Evolutionary conservation across 2,888 invertebrate genomes (phyloP), one percentile per base, ranked within the genome.

Genomic region (Metacarcinus magister): DNA sequence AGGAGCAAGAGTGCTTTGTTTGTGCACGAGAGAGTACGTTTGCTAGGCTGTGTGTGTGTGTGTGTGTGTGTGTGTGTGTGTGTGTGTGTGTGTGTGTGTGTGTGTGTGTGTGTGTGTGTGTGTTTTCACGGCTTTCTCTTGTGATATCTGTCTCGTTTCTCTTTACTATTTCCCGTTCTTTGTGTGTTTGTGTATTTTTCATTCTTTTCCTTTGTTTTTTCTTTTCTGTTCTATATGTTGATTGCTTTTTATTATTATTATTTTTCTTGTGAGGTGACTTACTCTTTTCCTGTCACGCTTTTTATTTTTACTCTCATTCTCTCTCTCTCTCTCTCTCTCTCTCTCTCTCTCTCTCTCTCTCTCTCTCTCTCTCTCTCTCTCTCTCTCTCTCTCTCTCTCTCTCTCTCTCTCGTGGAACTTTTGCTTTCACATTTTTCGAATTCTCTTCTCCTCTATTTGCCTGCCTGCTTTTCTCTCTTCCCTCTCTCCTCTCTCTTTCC

Each of bases 1-100:
- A n/a, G n/a, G n/a, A n/a, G n/a, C n/a, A n/a, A n/a, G n/a, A n/a
- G n/a, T n/a, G n/a, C n/a, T n/a, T n/a, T 46, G 46, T 46, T 46
- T 46, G 46, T 46, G 46, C 5, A 46, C 4, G 5, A 46, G 46
- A 46, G 46, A n/a, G 46, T 7, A 10, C 0, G 92, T 10, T 23
- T 92, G 60, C 2, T 13, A 67, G 0, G n/a, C 13, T 90, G 90
- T 90, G 90, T 90, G 90, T 90, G 90, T 90, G 90, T 90, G 90
- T 90, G 90, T 90, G 90, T 90, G 90, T 90, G 90, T 90, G 90
- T 90, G 90, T 90, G 90, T 90, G 90, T 90, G 90, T 67, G 67
- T 67, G 67, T 90, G 90, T 90, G 90, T 91, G 23, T 91, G 23
- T 91, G 44, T 91, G 90, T 91, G 67, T 67, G 67, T 67, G 67